phyloP scores from a whole-genome alignment of 2,113 vertebrate genomes.

The Scomber scombrus region DNA sequence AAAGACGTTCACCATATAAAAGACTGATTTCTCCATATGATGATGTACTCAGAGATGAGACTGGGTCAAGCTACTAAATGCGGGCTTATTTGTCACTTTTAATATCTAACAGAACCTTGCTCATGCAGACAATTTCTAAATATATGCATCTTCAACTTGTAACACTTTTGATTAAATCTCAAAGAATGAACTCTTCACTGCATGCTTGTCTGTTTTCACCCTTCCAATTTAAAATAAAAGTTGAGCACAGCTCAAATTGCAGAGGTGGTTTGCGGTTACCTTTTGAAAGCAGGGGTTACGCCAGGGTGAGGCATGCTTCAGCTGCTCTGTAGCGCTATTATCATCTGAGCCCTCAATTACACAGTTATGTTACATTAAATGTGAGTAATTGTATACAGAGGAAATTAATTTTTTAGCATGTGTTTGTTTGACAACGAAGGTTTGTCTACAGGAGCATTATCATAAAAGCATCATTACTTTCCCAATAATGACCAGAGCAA shows the following conservation, averaged over 20 bases:
- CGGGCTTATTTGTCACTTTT: not conserved
- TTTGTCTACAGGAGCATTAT: not conserved
- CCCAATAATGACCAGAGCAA: not conserved
- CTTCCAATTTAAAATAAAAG: slow-evolving; percentile 16
- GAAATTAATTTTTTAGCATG: slow-evolving; percentile 51
- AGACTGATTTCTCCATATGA: not conserved
- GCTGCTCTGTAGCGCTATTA: slow-evolving; percentile 27
- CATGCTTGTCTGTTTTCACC: not conserved
- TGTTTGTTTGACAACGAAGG: slow-evolving; percentile 14
- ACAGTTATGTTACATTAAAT: slow-evolving; percentile 25
- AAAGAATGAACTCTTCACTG: not conserved
- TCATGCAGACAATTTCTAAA: too few species aligned
- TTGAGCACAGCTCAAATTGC: slow-evolving; percentile 47
- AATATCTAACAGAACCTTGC: too few species aligned
- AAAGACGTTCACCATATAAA: slow-evolving; percentile 37
- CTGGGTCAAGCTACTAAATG: not conserved
- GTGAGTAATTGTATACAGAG: slow-evolving; percentile 36
- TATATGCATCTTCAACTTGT: not conserved
- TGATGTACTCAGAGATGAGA: not conserved
- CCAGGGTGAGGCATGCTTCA: slow-evolving; percentile 20
- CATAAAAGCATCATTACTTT: not conserved
- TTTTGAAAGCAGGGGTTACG: slow-evolving; percentile 48
- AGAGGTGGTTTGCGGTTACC: slow-evolving; percentile 53
- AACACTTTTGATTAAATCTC: not conserved
- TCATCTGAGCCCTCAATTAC: slow-evolving; percentile 43